Percentiles rank a stretch among this genome's conserved stretches.
Conservation (phyloP, 2,797 vertebrate species). For the Helarctos malayanus region DNA sequence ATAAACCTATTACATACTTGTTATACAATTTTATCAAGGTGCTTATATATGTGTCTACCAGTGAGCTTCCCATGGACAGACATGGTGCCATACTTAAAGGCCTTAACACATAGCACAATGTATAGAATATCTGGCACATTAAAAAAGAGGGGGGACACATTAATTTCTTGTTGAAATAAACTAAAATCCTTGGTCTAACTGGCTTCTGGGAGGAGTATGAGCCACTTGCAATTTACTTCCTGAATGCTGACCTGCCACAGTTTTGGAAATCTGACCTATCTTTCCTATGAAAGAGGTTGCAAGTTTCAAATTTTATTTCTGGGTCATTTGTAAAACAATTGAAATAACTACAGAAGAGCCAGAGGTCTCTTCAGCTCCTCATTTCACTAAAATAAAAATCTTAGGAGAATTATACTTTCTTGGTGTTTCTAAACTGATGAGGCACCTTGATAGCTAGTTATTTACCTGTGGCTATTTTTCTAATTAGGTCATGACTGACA, state of each 20-base stretch:
- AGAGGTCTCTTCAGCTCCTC: not conserved
- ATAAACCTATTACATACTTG: not conserved
- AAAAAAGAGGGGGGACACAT: not conserved
- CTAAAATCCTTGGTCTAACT: not conserved
- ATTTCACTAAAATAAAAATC: slow-evolving; percentile 35
- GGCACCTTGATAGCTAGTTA: not conserved
- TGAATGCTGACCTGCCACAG: not conserved
- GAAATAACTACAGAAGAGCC: not conserved
- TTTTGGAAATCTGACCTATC: not conserved
- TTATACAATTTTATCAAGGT: not conserved
- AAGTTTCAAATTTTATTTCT: slow-evolving; percentile 51
- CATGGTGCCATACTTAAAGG: not conserved
- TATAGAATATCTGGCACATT: not conserved
- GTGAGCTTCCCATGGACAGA: not conserved
- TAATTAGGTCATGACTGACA: not conserved
- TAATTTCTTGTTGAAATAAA: slow-evolving; percentile 45
- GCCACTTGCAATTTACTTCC: not conserved
- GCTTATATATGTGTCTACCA: not conserved
- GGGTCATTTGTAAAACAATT: not conserved
- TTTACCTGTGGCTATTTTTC: slow-evolving; percentile 2
- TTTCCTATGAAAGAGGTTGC: not conserved
- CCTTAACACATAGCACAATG: not conserved
- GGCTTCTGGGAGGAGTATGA: not conserved
- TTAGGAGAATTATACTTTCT: not conserved
- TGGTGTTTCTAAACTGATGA: slow-evolving; percentile 38